These are phyloP conservation scores for Drosophila murphyi DNA, from an alignment of 1,140 invertebrate genomes.

Conservation along the genomic window DNA sequence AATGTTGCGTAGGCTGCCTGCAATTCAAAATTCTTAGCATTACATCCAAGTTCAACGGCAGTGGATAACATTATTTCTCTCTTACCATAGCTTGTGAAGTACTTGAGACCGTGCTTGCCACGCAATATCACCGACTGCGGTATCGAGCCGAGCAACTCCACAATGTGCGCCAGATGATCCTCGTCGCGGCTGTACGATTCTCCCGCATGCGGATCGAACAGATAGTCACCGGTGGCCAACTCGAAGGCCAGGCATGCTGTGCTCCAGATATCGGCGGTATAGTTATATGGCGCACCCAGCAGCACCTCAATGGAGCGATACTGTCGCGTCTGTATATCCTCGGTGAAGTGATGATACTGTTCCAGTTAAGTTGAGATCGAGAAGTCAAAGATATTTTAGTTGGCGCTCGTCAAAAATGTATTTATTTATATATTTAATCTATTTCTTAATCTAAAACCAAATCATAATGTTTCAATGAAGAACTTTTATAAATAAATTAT, in stretches of 20 bases:
- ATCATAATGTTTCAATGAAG: too few relatives aligned
- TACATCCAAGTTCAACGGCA: too few relatives aligned
- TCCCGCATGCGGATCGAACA: slow-evolving; percentile 98
- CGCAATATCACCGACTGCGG: slow-evolving; percentile 86
- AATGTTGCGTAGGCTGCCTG: slow-evolving; percentile 95
- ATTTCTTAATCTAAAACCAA: too few relatives aligned
- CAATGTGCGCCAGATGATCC: slow-evolving; percentile 99
- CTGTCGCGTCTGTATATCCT: slow-evolving; percentile 99
- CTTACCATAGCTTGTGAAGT: slow-evolving; percentile 83
- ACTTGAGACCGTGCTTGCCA: slow-evolving; percentile 83
- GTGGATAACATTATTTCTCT: slow-evolving; percentile 71
- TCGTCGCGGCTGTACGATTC: slow-evolving; percentile 96
- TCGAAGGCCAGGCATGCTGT: slow-evolving; percentile 99
- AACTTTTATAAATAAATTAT: too few relatives aligned
- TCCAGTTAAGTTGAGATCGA: neutral
- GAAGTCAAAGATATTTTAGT: too few relatives aligned
- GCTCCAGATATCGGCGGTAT: slow-evolving; percentile 99
- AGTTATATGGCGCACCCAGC: slow-evolving; percentile 96
- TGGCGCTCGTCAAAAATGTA: too few relatives aligned
- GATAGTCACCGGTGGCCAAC: slow-evolving; percentile 98
- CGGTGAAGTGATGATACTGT: slow-evolving; percentile 84
- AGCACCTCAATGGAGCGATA: slow-evolving; percentile 97
- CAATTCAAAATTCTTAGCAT: neutral
- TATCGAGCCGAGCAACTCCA: slow-evolving; percentile 98
- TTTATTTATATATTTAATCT: too few relatives aligned